Evolutionary conservation across 2,888 invertebrate species (phyloP), one percentile per base, ranked within the genome.

Genomic region (Apantesis nais): DNA sequence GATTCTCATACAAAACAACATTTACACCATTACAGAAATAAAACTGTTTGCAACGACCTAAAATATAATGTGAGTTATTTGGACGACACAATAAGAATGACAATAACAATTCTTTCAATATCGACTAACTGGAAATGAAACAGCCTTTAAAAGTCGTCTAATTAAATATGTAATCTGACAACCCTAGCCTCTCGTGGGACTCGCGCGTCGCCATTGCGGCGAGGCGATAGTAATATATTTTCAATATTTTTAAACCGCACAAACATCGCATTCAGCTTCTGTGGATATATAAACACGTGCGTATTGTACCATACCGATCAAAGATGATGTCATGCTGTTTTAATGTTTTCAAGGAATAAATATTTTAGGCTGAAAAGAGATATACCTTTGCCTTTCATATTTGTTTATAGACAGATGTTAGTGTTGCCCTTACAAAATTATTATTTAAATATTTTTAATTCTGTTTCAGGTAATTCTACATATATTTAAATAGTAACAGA

Each of bases 151-250:
- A 14, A 29, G 16, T 58, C 16, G 8, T 58, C 5, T 4, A 29
- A 44, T 44, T 5, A 44, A 29, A 29, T 29, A 29, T 29, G 5
- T 58, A 29, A 58, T 58, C 29, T 58, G 58, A 7, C 58, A 58
- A 58, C 58, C 58, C 58, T 58, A 58, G 58, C 14, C 16, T 16
- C 58, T 58, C 14, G 7, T 14, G 58, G 58, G 58, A 58, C 29
- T 16, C 16, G 58, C 7, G 4, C 64, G 14, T 65, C 52, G 64
- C 52, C 64, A 48, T 41, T 60, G 29, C 29, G 74, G 68, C 74
- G 75, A 74, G 75, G 79, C 76, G 72, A 79, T 85, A 83, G 74
- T n/a, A 82, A 71, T 74, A 72, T 75, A 76, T 81, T 79, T 79
- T 52, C n/a, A 66, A 62, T 70, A 63, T 81, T 78, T 81, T 79